Percentiles rank a stretch among this genome's conserved stretches.
Conservation (phyloP, 2,113 vertebrate genomes). For the Cebidichthys violaceus region DNA sequence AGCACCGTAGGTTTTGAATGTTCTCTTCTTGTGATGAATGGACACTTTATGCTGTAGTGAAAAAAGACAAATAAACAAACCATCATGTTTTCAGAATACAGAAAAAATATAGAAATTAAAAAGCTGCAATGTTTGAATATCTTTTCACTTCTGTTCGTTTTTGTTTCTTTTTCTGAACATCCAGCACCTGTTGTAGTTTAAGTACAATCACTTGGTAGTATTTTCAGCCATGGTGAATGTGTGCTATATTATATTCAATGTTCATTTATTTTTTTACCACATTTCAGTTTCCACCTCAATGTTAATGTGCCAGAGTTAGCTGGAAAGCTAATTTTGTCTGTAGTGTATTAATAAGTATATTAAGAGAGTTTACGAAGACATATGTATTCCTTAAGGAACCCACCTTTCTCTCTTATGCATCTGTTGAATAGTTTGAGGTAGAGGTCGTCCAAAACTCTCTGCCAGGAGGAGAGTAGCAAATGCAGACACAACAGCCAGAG, state of each 20-base stretch:
- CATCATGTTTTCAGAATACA: not conserved
- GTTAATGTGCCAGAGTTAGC: too few relatives aligned
- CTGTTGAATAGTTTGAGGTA: constrained; percentile 89
- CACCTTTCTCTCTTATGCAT: constrained; percentile 87
- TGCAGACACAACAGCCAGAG: constrained; percentile 84
- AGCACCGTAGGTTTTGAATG: not conserved
- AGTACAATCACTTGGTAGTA: not conserved
- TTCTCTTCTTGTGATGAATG: constrained; percentile 17
- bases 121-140: not conserved
- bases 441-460: constrained; percentile 86
- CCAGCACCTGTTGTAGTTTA: not conserved
- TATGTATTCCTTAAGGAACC: constrained; percentile 34
- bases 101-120: not conserved
- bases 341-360: not conserved
- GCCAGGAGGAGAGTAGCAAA: constrained; percentile 87
- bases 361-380: not conserved
- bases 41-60: constrained; percentile 43
- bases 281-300: not conserved
- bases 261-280: not conserved
- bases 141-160: not conserved
- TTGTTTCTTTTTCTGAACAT: not conserved
- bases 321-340: too few relatives aligned
- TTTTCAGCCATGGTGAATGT: not conserved
- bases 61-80: constrained; percentile 2
- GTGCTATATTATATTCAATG: not conserved